Conservation (phyloP, 2,888 invertebrate species). For the Rhimphoctona megacephalus region DNA sequence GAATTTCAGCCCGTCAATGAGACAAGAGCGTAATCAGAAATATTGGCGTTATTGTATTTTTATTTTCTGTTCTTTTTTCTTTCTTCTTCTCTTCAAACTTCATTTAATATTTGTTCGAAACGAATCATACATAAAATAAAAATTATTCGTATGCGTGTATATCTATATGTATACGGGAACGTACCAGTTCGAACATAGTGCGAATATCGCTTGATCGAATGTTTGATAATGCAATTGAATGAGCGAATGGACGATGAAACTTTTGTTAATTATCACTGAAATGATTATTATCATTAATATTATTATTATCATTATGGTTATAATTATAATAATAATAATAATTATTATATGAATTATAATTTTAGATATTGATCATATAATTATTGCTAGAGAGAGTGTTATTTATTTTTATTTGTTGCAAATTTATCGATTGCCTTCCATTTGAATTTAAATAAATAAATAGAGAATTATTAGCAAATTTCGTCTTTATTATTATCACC, state of each 20-base stretch:
- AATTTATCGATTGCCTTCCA: constrained; percentile 85
- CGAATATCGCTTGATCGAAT: constrained; percentile 38
- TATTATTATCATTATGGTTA: constrained; percentile 64
- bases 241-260: constrained; percentile 70
- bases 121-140: constrained; percentile 68
- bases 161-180: constrained; percentile 19
- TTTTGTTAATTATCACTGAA: constrained; percentile 82
- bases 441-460: constrained; percentile 84
- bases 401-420: constrained; percentile 85
- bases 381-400: constrained; percentile 84
- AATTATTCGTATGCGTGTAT: constrained; percentile 28
- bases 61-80: constrained; percentile 18
- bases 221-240: constrained; percentile 29
- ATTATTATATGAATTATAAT: constrained; percentile 67
- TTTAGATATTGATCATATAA: constrained; percentile 72
- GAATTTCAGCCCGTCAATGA: constrained; percentile 77
- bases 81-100: constrained; percentile 30
- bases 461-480: constrained; percentile 76
- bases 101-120: constrained; percentile 40
- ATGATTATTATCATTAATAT: constrained; percentile 69
- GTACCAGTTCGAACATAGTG: constrained; percentile 33
- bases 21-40: constrained; percentile 56
- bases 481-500: neutral
- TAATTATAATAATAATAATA: constrained; percentile 68
- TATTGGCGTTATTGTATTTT: constrained; percentile 30